phyloP scores from a whole-genome alignment of 1,140 invertebrate genomes.

The Penaeus indicus region DNA sequence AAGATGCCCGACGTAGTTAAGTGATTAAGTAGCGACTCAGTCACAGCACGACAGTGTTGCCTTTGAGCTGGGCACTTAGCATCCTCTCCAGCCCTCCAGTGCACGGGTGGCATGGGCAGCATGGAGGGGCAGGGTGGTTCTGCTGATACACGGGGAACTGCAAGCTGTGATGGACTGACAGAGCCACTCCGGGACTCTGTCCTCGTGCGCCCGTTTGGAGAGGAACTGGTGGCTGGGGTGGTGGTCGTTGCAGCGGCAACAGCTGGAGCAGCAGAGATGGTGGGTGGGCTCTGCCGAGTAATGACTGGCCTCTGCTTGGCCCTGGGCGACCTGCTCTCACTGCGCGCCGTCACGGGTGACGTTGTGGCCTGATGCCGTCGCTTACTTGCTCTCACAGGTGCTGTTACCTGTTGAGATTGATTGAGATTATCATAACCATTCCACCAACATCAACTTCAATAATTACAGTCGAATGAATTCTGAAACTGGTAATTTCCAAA shows the following conservation, averaged over 20 bases:
- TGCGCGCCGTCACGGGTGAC: constrained; percentile 57
- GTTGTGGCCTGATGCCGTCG: constrained; percentile 47
- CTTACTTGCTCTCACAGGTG: constrained; percentile 52
- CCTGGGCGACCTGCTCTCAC: constrained; percentile 59
- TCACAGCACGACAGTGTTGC: constrained; percentile 58
- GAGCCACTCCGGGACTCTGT: constrained; percentile 49
- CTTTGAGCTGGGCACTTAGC: constrained; percentile 43
- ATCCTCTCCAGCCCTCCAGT: constrained; percentile 55
- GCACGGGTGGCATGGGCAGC: constrained; percentile 58
- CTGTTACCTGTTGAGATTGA: constrained; percentile 1
- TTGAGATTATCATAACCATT: background rate
- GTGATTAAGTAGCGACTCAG: constrained; percentile 52
- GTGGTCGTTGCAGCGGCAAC: constrained; percentile 22
- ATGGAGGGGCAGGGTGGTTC: constrained; percentile 63
- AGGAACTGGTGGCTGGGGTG: constrained; percentile 29
- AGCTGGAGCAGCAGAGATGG: constrained; percentile 46
- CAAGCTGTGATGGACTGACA: constrained; percentile 60
- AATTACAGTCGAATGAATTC: background rate
- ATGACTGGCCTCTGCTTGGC: constrained; percentile 52
- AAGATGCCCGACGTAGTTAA: constrained; percentile 57
- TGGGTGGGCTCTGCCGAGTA: constrained; percentile 47
- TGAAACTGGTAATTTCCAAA: background rate
- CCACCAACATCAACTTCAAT: background rate
- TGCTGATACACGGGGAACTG: constrained; percentile 62
- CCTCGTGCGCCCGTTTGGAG: background rate